phyloP scores from a whole-genome alignment of 2,797 vertebrate species.

The Prionace glauca region DNA sequence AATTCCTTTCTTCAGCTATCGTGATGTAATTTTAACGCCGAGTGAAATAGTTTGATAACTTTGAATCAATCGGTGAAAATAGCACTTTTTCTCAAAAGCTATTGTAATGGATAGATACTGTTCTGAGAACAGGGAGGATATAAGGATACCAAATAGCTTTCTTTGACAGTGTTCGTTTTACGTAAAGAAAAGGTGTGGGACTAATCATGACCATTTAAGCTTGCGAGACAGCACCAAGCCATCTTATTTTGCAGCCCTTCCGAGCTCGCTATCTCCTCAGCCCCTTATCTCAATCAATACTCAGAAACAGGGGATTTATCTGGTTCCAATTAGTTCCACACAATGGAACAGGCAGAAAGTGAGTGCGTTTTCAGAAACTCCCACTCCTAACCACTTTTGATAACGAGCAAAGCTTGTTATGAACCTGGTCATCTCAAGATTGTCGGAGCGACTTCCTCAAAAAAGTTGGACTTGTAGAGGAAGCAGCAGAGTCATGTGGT shows the following conservation, averaged over 20 bases:
- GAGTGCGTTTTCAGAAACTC: conserved; percentile 25
- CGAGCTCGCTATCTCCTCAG: neutral
- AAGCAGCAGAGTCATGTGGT: neutral
- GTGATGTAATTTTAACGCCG: neutral
- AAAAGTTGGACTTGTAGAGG: neutral
- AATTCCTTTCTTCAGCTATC: neutral
- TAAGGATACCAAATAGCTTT: neutral
- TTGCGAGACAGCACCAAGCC: neutral
- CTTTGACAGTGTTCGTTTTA: neutral
- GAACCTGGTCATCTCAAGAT: neutral
- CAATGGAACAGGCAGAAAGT: neutral
- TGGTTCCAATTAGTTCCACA: neutral
- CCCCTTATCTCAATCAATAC: neutral
- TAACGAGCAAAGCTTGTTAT: neutral
- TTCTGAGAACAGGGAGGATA: neutral
- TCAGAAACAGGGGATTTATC: neutral
- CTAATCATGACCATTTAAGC: neutral
- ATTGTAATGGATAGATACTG: too few species aligned
- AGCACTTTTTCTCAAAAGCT: too few species aligned
- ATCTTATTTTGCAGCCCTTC: neutral
- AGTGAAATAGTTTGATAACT: neutral
- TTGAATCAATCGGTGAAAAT: neutral
- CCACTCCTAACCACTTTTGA: conserved; percentile 21
- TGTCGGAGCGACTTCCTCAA: neutral
- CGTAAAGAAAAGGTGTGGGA: neutral